phyloP scores from a whole-genome alignment of 2,797 vertebrate species.

The Rhinogobio ventralis region DNA sequence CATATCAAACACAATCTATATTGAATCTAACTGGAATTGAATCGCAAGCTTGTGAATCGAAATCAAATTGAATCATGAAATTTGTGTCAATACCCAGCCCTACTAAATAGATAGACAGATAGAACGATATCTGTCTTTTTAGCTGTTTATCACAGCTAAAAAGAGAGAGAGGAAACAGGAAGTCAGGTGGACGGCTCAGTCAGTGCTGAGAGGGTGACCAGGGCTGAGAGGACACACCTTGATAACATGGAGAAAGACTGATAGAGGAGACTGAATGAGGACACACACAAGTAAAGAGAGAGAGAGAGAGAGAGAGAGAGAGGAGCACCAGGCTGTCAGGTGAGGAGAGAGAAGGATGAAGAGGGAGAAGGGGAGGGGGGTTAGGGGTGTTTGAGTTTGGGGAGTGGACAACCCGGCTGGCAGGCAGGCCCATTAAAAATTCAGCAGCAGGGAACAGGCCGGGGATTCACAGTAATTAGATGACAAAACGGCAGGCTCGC shows the following conservation, averaged over 20 bases:
- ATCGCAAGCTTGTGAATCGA: no score
- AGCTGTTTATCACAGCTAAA: background rate
- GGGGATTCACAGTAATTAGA: constrained; percentile 99
- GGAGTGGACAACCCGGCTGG: constrained; percentile 51
- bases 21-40: no score
- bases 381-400: constrained; percentile 46
- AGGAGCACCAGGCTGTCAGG: constrained; percentile 39
- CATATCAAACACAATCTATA: no score
- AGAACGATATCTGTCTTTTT: no score
- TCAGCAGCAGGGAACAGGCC: constrained; percentile 95
- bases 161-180: background rate
- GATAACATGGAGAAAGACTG: constrained; percentile 37
- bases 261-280: constrained; percentile 51
- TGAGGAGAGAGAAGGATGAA: constrained; percentile 14
- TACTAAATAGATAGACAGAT: background rate
- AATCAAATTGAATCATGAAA: no score
- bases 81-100: no score
- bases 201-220: constrained; percentile 12
- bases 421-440: constrained; percentile 90
- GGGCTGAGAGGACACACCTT: constrained; percentile 27
- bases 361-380: constrained; percentile 32
- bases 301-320: background rate
- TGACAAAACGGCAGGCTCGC: constrained; percentile 98
- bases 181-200: constrained; percentile 32
- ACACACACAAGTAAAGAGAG: constrained; percentile 50